These are phyloP conservation scores for Apolygus lucorum DNA, from an alignment of 1,140 invertebrate species.

Conservation along the genomic window DNA sequence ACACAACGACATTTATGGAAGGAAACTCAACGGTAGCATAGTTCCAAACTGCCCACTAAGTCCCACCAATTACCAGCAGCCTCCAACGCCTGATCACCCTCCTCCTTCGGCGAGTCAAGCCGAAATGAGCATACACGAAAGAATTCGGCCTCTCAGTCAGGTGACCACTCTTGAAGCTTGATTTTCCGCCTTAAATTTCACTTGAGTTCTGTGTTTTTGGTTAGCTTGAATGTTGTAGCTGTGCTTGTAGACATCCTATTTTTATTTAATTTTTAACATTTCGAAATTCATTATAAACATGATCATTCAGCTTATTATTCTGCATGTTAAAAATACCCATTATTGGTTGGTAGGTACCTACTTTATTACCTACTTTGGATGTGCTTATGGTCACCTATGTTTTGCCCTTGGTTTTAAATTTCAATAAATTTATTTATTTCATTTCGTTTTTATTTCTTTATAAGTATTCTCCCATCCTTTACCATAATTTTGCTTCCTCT, in stretches of 20 bases:
- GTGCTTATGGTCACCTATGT: background rate
- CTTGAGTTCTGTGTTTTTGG: background rate
- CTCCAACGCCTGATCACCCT: constrained; percentile 87
- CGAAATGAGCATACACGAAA: constrained; percentile 77
- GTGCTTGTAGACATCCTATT: background rate
- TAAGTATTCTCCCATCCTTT: background rate
- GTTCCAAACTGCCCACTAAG: constrained; percentile 47
- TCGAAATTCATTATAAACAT: background rate
- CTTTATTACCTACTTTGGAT: background rate
- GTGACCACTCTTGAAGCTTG: constrained; percentile 43
- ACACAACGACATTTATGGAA: constrained; percentile 48
- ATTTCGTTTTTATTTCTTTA: constrained; percentile 1
- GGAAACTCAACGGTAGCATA: constrained; percentile 41
- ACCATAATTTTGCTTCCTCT: no score
- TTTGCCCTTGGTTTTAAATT: constrained; percentile 1
- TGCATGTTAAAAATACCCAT: background rate
- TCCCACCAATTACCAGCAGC: constrained; percentile 82
- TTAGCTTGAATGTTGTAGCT: constrained; percentile 4
- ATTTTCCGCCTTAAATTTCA: constrained; percentile 17
- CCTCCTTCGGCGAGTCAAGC: constrained; percentile 86
- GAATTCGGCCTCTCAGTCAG: constrained; percentile 81
- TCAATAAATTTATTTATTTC: constrained; percentile 7
- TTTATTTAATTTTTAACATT: background rate
- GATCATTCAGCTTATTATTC: background rate
- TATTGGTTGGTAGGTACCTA: background rate